phyloP scores from a whole-genome alignment of 1,140 invertebrate genomes.

The Pachyrhynchus sulphureomaculatus region DNA sequence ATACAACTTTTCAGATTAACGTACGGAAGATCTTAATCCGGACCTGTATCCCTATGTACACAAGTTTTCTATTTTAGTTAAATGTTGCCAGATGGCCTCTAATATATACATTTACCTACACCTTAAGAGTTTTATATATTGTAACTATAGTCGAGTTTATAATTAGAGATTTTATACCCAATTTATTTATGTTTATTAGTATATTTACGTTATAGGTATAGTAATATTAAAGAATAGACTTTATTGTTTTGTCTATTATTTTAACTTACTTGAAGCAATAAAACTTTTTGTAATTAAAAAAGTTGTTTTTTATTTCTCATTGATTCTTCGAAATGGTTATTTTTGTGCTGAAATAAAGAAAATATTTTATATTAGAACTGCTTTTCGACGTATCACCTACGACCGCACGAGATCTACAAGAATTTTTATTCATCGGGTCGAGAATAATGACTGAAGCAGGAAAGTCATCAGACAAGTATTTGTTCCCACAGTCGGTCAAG shows the following conservation, averaged over 20 bases:
- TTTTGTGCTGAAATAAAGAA: no score
- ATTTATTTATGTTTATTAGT: constrained; percentile 37
- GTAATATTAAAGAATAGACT: constrained; percentile 16
- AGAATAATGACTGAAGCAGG: no score
- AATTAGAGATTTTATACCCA: constrained; percentile 41
- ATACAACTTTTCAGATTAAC: no score
- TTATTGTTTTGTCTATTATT: constrained; percentile 15
- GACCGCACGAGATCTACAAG: no score
- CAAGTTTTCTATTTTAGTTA: constrained; percentile 49
- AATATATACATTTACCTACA: constrained; percentile 49
- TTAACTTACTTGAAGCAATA: constrained; percentile 32
- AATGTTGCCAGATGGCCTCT: constrained; percentile 47
- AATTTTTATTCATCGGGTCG: no score
- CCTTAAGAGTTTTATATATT: constrained; percentile 49
- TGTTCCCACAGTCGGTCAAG: no score
- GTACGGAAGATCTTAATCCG: constrained; percentile 16
- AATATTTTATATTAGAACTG: no score
- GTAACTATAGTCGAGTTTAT: constrained; percentile 42
- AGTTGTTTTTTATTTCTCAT: no score
- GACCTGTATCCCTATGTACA: constrained; percentile 43
- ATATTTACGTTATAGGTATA: constrained; percentile 32
- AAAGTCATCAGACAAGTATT: no score
- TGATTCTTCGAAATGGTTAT: no score
- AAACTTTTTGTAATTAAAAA: constrained; percentile 20
- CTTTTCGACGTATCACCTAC: no score